Evolutionary conservation across 2,888 invertebrate species (phyloP), one percentile per base, ranked within the genome.

Genomic region (Vesta saturnalis): DNA sequence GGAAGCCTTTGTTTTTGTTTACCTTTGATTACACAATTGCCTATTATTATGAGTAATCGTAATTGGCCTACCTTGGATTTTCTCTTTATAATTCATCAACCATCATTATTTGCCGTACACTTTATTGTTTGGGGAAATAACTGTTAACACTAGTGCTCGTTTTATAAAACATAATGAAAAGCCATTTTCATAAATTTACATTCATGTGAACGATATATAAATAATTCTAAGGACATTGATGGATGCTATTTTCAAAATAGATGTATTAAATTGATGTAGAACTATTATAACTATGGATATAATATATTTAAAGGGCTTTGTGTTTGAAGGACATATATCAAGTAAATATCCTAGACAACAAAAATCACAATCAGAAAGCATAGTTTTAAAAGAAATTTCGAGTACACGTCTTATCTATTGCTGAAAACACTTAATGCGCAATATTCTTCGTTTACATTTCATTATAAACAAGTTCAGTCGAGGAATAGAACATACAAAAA

Each of bases 71-170:
- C 12, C 39, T 39, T 2, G 12, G 2, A n/a, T 39, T 39, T 39
- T n/a, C 39, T 39, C 39, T n/a, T n/a, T 39, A n/a, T n/a, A 39
- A 39, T 39, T 39, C n/a, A 39, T 39, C 39, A 39, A 39, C n/a
- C 39, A 39, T 39, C n/a, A 39, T 39, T 39, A 39, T 39, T 39
- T 39, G 12, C 39, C 3, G 39, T 39, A 39, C n/a, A 39, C 39
- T 39, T n/a, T 39, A n/a, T 39, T 39, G 39, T n/a, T n/a, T 30
- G 30, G 30, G n/a, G 39, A 39, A 39, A 39, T 39, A 39, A 39
- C 39, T 10, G 39, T 39, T 39, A 39, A 39, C 39, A 39, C 39
- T n/a, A 39, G 12, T 39, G 39, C 39, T 39, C 39, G 8, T 39
- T 39, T 39, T 39, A 39, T n/a, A n/a, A 39, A 39, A 39, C 39